phyloP scores from a whole-genome alignment of 2,888 invertebrate genomes.

The Tenthredo distinguenda region DNA sequence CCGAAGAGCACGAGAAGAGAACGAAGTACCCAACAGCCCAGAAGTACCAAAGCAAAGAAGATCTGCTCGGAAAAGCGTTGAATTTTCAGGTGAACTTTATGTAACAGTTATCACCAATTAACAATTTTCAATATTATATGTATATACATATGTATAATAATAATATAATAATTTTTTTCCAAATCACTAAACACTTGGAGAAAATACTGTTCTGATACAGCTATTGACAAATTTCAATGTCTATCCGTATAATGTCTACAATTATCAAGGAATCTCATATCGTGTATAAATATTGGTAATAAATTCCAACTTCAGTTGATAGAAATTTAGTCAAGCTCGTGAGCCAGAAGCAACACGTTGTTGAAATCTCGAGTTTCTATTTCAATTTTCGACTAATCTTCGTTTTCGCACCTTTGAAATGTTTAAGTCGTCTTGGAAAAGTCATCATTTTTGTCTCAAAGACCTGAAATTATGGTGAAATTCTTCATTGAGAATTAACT shows the following conservation, averaged over 20 bases:
- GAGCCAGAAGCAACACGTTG: no score
- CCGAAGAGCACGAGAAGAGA: not conserved
- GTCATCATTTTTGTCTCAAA: not conserved
- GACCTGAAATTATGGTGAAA: not conserved
- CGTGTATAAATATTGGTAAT: no score
- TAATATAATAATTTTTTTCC: not conserved
- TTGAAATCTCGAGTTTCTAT: not conserved
- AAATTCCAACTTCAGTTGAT: no score
- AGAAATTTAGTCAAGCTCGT: no score
- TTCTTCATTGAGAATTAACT: not conserved
- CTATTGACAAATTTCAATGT: no score
- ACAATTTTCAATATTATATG: no score
- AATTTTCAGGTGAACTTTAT: conserved; percentile 40
- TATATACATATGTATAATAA: no score
- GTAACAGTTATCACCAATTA: not conserved
- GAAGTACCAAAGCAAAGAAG: conserved; percentile 16
- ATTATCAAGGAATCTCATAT: no score
- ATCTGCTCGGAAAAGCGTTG: conserved; percentile 31
- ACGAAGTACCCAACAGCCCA: not conserved
- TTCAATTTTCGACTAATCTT: not conserved
- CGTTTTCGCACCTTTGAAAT: not conserved
- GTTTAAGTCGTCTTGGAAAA: not conserved
- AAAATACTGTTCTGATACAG: no score
- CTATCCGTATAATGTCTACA: no score
- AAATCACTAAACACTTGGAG: no score